Evolutionary conservation across 2,113 vertebrate species (phyloP), one percentile per base, ranked within the genome.

Genomic region (Catagonus wagneri): DNA sequence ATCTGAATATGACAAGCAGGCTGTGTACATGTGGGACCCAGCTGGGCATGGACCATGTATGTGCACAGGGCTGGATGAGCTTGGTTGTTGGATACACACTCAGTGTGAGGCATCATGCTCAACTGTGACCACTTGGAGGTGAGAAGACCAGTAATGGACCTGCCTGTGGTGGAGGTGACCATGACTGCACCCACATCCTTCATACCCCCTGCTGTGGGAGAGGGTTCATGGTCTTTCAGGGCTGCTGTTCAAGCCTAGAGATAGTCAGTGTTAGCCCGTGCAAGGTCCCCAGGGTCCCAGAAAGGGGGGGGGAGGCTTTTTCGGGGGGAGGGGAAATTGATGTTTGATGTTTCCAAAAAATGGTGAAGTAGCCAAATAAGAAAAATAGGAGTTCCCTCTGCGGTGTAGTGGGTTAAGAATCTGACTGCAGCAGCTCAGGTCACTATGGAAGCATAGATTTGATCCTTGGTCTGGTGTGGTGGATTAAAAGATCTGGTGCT

Each of bases 331-430:
- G 22, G 19, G 3, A 4, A 36, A 29, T 20, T n/a, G 66, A 74
- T 68, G 25, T 78, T 83, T 17, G 15, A 92, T 81, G 32, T 92
- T 86, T 86, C 78, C 32, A 72, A 78, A 85, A 78, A 89, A 61
- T 34, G 52, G 58, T 50, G 39, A 72, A 92, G 56, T 72, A 52
- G 52, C 63, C 81, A 32, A 63, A 22, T 29, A 60, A 75, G 39
- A 56, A 88, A 72, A 87, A 4, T 44, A 44, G 44, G 44, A 44
- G 44, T 44, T 44, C 44, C 44, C 44, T 44, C 44, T 44, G 44
- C 44, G 8, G 44, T 44, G 44, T 44, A 44, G 44, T 44, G 44
- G 44, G 44, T 44, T 44, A 44, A 44, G 44, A 44, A 44, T 44
- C 44, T 44, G 44, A 44, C 44, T 44, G 44, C 44, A 44, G 44